phyloP scores from a whole-genome alignment of 2,797 vertebrate species.

The Nothura maculosa region DNA sequence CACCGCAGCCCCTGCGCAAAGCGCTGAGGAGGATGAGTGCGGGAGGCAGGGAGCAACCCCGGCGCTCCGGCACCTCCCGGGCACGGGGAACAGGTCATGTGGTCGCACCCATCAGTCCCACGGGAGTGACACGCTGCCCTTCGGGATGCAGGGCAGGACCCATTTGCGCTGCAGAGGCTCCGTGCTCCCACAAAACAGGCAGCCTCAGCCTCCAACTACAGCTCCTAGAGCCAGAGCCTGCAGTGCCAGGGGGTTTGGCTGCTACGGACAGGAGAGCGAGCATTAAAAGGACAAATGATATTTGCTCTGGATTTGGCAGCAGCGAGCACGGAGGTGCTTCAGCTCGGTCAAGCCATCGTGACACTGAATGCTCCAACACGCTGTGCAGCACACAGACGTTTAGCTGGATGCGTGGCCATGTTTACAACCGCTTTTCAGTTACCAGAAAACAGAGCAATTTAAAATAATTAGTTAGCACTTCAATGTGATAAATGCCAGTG shows the following conservation, averaged over 20 bases:
- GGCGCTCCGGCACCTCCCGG: background rate
- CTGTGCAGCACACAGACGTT: background rate
- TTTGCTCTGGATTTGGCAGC: background rate
- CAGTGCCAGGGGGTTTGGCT: background rate
- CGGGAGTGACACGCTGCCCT: background rate
- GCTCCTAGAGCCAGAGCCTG: fast-evolving
- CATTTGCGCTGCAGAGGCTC: background rate
- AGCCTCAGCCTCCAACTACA: background rate
- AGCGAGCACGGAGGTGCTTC: background rate
- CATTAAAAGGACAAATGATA: background rate
- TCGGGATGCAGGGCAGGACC: background rate
- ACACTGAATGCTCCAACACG: background rate
- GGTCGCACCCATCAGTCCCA: background rate
- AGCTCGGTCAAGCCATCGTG: background rate
- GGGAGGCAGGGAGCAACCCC: background rate
- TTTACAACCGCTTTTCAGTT: background rate
- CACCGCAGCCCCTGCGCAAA: background rate
- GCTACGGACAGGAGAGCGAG: background rate
- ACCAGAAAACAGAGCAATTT: background rate
- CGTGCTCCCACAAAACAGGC: background rate
- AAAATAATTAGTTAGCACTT: background rate
- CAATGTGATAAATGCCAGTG: background rate
- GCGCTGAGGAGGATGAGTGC: background rate
- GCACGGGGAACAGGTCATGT: background rate
- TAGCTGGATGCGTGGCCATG: fast-evolving